These are phyloP conservation scores for Rallus crepitans DNA, from an alignment of 2,797 vertebrate species.

Conservation along the genomic window DNA sequence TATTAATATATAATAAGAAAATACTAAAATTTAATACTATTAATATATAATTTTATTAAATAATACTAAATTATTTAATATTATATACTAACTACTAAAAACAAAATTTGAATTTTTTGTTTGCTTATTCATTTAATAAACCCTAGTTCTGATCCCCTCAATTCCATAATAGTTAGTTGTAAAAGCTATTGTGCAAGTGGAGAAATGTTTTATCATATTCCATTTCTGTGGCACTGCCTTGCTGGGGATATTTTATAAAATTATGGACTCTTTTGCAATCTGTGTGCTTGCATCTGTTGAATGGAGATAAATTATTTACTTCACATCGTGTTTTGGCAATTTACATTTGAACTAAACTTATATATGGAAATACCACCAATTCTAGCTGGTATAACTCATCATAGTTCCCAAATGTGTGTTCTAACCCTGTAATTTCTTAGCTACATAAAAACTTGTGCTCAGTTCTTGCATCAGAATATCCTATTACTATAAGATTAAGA, in stretches of 20 bases:
- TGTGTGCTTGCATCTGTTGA: neutral
- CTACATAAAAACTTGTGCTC: neutral
- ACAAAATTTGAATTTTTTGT: neutral
- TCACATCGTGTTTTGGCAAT: neutral
- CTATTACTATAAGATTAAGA: neutral
- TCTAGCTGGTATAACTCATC: neutral
- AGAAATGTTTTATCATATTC: neutral
- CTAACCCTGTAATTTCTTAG: neutral
- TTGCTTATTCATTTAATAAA: neutral
- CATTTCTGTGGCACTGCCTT: neutral
- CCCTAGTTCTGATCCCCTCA: neutral
- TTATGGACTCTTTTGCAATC: neutral
- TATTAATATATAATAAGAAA: too few species aligned
- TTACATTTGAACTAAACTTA: neutral
- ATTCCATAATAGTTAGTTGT: neutral
- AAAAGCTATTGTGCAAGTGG: neutral
- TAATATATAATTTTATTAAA: too few species aligned
- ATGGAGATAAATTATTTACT: neutral
- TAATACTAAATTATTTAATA: too few species aligned
- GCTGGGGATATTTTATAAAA: neutral
- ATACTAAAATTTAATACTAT: too few species aligned
- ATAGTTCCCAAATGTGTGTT: neutral
- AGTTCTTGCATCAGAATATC: neutral
- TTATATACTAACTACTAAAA: too few species aligned
- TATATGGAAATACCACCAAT: accelerated